Evolutionary conservation across 2,113 vertebrate species (phyloP).

Genomic region (Alligator mississippiensis): DNA sequence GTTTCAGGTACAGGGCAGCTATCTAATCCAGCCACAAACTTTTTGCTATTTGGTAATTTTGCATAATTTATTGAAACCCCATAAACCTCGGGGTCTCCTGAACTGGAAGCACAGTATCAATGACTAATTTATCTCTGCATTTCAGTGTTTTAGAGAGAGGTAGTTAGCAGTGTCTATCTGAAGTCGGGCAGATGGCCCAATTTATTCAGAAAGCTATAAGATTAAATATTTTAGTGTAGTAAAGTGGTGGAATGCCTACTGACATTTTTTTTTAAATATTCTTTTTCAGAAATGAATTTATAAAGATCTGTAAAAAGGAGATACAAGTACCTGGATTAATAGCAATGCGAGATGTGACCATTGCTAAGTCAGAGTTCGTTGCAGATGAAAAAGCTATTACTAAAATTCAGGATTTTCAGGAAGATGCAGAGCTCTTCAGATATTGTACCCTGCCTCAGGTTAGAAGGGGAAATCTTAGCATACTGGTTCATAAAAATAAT

Average conservation of each 20-base stretch:
- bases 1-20: slow-evolving; percentile 79
- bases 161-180: too few relatives aligned
- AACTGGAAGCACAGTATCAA: too few relatives aligned
- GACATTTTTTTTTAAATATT: not conserved
- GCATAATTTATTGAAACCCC: too few relatives aligned
- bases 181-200: too few relatives aligned
- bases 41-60: not conserved
- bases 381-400: slow-evolving; percentile 80
- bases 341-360: slow-evolving; percentile 87
- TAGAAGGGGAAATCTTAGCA: not conserved
- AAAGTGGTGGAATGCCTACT: not conserved
- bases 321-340: slow-evolving; percentile 72
- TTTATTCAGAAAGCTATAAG: too few relatives aligned
- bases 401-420: slow-evolving; percentile 91
- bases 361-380: slow-evolving; percentile 77
- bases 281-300: slow-evolving; percentile 83
- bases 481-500: too few relatives aligned
- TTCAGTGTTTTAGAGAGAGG: too few relatives aligned
- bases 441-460: slow-evolving; percentile 87
- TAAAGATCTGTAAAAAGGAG: slow-evolving; percentile 84
- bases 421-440: slow-evolving; percentile 88
- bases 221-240: too few relatives aligned
- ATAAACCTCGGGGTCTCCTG: too few relatives aligned
- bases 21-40: too few relatives aligned
- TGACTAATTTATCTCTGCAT: too few relatives aligned